Evolutionary conservation across 2,113 vertebrate species (phyloP).

Genomic region (Ascaphus truei): DNA sequence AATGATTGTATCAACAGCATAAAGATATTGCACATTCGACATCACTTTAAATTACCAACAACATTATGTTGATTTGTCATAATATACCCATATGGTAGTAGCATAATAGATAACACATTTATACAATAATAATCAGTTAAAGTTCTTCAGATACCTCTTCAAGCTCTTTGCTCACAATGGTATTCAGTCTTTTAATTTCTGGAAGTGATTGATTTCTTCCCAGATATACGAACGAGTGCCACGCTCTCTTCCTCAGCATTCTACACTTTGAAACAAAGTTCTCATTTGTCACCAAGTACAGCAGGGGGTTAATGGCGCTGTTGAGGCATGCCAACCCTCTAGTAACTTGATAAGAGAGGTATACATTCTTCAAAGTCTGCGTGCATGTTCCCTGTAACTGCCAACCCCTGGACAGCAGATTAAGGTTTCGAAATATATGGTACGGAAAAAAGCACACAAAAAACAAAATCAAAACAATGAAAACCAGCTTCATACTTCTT

Average conservation of each 20-base stretch:
- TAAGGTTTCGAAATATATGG: slow-evolving; percentile 70
- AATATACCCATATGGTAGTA: background rate
- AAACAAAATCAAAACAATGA: slow-evolving; percentile 66
- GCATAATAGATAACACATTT: background rate
- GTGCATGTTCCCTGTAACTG: slow-evolving; percentile 32
- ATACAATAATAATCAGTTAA: slow-evolving; percentile 22
- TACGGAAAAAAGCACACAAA: slow-evolving; percentile 69
- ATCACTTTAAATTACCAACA: too few relatives aligned
- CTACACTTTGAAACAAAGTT: slow-evolving; percentile 43
- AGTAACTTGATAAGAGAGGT: slow-evolving; percentile 61
- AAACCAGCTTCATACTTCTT: slow-evolving; percentile 57
- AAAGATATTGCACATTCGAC: too few relatives aligned
- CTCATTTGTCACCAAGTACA: slow-evolving; percentile 57
- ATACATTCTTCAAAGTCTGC: slow-evolving; percentile 44
- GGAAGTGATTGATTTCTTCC: background rate
- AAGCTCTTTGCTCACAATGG: background rate
- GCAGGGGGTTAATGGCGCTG: slow-evolving; percentile 68
- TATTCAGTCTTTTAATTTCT: background rate
- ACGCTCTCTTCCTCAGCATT: background rate
- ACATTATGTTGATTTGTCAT: too few relatives aligned
- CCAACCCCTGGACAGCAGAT: slow-evolving; percentile 57
- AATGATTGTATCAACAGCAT: too few relatives aligned
- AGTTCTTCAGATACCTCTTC: slow-evolving; percentile 36
- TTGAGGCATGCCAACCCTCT: slow-evolving; percentile 70
- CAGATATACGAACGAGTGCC: background rate